Conservation (phyloP, 64 coral and sea anemone species). For the Porites lutea region DNA sequence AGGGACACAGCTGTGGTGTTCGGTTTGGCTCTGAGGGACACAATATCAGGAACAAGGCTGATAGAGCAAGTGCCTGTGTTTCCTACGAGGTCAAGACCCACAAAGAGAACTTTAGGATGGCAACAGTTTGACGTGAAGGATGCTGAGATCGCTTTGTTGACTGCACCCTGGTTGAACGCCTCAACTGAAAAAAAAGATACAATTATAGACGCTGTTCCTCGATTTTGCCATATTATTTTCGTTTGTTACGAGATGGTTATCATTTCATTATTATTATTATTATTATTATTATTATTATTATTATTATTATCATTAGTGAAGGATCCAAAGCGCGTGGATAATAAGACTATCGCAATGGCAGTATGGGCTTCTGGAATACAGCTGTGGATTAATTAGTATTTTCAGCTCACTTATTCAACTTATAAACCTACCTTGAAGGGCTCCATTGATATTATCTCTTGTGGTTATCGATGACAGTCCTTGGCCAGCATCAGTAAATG, state of each 20-base stretch:
- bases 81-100: slow-evolving; percentile 36
- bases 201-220: no score
- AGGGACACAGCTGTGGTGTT: slow-evolving; percentile 21
- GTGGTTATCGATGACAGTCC: slow-evolving; percentile 21
- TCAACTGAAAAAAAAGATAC: not conserved
- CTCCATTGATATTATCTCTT: slow-evolving; percentile 19
- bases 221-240: no score
- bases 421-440: slow-evolving; percentile 14
- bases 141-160: not conserved
- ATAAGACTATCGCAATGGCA: not conserved
- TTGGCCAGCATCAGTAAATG: slow-evolving; percentile 32
- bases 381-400: no score
- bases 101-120: slow-evolving; percentile 9
- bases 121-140: slow-evolving; percentile 27
- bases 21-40: not conserved
- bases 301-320: no score
- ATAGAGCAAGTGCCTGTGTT: slow-evolving; percentile 25
- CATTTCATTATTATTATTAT: no score
- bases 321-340: no score
- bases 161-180: slow-evolving; percentile 4
- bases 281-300: no score
- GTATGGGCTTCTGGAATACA: no score
- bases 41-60: slow-evolving; percentile 16
- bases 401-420: no score
- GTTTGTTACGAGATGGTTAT: no score